Percentiles rank a stretch among this genome's conserved stretches.
These are phyloP conservation scores for Leptobrachium ailaonicum DNA, from an alignment of 2,113 vertebrate species.

Conservation along the genomic window DNA sequence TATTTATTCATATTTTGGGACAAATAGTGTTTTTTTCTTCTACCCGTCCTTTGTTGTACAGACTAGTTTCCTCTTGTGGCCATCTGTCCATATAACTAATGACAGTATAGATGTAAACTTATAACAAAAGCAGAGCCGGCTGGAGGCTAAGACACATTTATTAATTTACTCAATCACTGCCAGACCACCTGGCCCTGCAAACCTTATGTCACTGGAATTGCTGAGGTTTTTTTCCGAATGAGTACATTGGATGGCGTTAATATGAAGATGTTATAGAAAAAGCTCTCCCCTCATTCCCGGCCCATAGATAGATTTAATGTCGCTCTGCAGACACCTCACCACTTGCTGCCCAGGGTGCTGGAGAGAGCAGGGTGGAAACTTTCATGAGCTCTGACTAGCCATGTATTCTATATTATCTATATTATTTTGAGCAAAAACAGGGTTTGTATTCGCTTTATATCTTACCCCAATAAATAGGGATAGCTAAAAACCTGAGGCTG, in stretches of 20 bases:
- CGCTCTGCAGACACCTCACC: no score
- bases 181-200: constrained; percentile 39
- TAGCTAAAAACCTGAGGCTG: no score
- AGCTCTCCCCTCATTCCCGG: neutral
- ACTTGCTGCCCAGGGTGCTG: no score
- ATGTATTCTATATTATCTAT: no score
- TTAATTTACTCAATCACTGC: constrained; percentile 45
- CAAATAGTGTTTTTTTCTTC: neutral
- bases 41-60: neutral
- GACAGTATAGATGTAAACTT: constrained; percentile 27
- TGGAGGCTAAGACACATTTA: constrained; percentile 42
- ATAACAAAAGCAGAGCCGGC: constrained; percentile 33
- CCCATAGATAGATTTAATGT: neutral
- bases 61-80: constrained; percentile 14
- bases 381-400: no score
- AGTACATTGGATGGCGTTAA: constrained; percentile 4
- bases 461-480: no score
- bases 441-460: no score
- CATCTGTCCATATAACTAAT: constrained; percentile 37
- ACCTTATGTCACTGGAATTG: constrained; percentile 33
- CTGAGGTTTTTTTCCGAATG: neutral
- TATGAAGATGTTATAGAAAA: constrained; percentile 11
- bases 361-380: no score
- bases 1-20: neutral
- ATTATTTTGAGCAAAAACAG: no score